A percentile compares a stretch with the other conserved stretches of the same genome.
Evolutionary conservation across 2,113 vertebrate species (phyloP).

Genomic region (Pavo muticus): DNA sequence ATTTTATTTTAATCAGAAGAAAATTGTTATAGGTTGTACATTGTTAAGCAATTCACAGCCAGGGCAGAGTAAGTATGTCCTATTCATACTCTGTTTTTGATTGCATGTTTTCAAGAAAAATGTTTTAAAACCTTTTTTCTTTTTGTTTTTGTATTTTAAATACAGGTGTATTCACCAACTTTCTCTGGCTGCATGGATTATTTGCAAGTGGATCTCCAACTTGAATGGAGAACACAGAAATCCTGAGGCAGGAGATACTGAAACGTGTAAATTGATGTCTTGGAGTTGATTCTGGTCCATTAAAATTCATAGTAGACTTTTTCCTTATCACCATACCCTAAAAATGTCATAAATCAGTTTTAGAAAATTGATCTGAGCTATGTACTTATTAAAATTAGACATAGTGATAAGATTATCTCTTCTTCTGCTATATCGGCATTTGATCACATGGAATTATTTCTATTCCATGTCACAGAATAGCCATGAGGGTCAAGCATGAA

Average conservation of each 20-base stretch:
- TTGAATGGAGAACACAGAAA: not conserved
- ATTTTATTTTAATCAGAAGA: not conserved
- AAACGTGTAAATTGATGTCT: not conserved
- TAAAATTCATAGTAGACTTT: not conserved
- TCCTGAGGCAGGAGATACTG: not conserved
- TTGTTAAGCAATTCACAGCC: not conserved
- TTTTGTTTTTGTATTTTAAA: not conserved
- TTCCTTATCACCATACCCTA: accelerated
- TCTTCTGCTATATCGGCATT: not conserved
- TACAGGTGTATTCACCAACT: not conserved
- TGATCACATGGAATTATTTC: not conserved
- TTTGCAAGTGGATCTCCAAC: not conserved
- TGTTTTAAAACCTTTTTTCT: too few relatives aligned
- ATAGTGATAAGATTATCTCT: not conserved
- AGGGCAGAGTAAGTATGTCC: not conserved
- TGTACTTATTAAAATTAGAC: not conserved
- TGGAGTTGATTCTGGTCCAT: not conserved
- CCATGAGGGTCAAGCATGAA: not conserved
- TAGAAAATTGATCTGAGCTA: not conserved
- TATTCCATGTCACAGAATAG: not conserved
- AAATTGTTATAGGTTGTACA: not conserved
- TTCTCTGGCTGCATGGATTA: not conserved
- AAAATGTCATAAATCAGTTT: not conserved
- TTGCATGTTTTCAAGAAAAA: not conserved
- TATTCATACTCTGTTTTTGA: not conserved